Conservation (phyloP, 2,888 invertebrate species). For the Lobophora halterata region DNA sequence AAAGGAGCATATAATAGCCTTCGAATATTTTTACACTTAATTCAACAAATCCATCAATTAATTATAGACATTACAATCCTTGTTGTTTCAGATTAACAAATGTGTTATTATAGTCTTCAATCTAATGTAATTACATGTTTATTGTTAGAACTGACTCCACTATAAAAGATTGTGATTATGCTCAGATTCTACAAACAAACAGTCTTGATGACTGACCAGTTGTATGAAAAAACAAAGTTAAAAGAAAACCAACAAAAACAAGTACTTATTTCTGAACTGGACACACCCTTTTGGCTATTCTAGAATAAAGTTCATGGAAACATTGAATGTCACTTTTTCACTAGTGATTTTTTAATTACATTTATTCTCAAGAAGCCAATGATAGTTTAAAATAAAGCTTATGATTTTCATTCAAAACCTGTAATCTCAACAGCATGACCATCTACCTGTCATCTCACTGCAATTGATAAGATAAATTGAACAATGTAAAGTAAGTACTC, state of each 20-base stretch:
- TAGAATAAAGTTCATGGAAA: conserved; percentile 1
- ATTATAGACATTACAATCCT: too few relatives aligned
- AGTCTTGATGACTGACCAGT: too few relatives aligned
- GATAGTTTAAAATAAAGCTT: background rate
- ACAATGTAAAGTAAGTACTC: conserved; percentile 28
- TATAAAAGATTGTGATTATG: too few relatives aligned
- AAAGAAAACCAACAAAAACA: background rate
- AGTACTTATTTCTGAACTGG: too few relatives aligned
- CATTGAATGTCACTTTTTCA: conserved; percentile 5
- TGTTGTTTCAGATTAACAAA: too few relatives aligned
- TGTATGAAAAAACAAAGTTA: too few relatives aligned
- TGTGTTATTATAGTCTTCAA: too few relatives aligned
- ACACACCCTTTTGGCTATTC: conserved; percentile 5
- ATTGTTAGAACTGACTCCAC: too few relatives aligned
- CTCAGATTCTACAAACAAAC: too few relatives aligned
- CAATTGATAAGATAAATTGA: conserved; percentile 38
- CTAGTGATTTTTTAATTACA: too few relatives aligned
- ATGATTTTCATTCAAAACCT: conserved; percentile 2
- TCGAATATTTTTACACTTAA: conserved; percentile 14
- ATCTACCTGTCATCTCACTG: conserved; percentile 33
- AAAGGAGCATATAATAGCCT: conserved; percentile 23
- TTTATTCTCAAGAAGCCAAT: background rate
- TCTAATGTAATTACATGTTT: too few relatives aligned
- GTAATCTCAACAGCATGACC: conserved; percentile 30
- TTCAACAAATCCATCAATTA: background rate